These are phyloP conservation scores for Trissoscelio sp. DNA, from an alignment of 2,888 invertebrate species.

Conservation along the genomic window DNA sequence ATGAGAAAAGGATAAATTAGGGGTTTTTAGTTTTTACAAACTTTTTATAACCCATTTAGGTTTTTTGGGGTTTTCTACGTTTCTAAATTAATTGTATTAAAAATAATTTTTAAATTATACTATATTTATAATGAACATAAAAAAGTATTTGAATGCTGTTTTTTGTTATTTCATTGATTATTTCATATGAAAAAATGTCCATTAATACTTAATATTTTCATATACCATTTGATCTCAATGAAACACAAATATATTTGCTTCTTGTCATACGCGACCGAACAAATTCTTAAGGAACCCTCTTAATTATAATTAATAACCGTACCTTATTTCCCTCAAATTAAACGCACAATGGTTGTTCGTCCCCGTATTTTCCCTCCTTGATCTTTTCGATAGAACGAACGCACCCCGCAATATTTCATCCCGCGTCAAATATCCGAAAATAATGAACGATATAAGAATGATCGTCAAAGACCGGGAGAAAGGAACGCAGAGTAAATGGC, in stretches of 20 bases:
- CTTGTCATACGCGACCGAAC: constrained; percentile 2
- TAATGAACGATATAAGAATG: constrained; percentile 63
- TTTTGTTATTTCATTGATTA: no score
- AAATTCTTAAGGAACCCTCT: constrained; percentile 20
- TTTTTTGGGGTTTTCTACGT: no score
- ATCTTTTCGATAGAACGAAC: constrained; percentile 11
- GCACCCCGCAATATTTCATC: constrained; percentile 26
- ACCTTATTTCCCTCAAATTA: constrained; percentile 24
- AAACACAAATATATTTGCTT: not conserved
- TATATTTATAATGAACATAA: no score
- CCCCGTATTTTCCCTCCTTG: not conserved
- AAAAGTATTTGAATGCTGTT: no score
- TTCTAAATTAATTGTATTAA: no score
- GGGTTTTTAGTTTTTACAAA: no score
- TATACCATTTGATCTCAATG: no score
- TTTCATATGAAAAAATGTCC: no score
- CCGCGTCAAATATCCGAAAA: constrained; percentile 56
- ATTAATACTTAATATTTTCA: no score
- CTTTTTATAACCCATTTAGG: no score
- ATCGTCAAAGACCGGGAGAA: not conserved
- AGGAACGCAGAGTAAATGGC: constrained; percentile 37
- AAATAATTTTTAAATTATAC: no score
- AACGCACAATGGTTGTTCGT: constrained; percentile 21
- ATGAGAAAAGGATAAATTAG: no score
- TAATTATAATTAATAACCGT: constrained; percentile 56